Evolutionary conservation across 2,797 vertebrate species (phyloP).

Genomic region (Valencia hispanica): DNA sequence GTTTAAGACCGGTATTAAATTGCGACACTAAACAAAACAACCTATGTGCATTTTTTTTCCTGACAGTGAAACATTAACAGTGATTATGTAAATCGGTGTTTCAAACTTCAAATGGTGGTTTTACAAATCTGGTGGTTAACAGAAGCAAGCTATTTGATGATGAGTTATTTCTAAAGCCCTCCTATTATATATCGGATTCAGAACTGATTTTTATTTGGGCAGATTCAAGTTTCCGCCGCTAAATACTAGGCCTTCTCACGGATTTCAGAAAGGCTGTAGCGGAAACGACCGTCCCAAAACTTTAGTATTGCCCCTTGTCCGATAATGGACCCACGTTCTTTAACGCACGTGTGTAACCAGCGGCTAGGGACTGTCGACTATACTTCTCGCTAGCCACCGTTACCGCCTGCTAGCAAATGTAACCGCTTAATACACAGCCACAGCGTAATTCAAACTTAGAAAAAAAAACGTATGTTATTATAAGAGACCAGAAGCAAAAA

Average conservation of each 20-base stretch:
- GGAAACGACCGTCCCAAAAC: fast-evolving
- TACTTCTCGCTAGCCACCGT: conserved; percentile 42
- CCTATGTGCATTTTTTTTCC: not conserved
- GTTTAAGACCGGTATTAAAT: not conserved
- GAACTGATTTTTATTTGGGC: not conserved
- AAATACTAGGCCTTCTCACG: no score
- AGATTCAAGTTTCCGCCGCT: not conserved
- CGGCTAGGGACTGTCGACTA: conserved; percentile 28
- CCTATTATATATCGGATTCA: not conserved
- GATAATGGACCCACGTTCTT: conserved; percentile 50
- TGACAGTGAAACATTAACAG: not conserved
- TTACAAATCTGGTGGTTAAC: not conserved
- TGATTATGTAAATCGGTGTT: not conserved
- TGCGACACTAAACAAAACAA: not conserved
- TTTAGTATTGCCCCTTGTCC: conserved; percentile 34
- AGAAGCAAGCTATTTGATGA: not conserved
- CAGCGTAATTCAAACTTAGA: not conserved
- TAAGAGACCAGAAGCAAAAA: not conserved
- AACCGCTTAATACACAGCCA: conserved; percentile 2
- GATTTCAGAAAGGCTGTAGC: fast-evolving
- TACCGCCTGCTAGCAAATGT: conserved; percentile 43
- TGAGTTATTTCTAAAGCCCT: not conserved
- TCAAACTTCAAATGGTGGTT: not conserved
- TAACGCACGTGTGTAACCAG: conserved; percentile 69
- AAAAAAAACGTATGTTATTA: not conserved